These are phyloP conservation scores for Pterocles burchelli DNA, from an alignment of 2,113 vertebrate genomes.

Conservation along the genomic window DNA sequence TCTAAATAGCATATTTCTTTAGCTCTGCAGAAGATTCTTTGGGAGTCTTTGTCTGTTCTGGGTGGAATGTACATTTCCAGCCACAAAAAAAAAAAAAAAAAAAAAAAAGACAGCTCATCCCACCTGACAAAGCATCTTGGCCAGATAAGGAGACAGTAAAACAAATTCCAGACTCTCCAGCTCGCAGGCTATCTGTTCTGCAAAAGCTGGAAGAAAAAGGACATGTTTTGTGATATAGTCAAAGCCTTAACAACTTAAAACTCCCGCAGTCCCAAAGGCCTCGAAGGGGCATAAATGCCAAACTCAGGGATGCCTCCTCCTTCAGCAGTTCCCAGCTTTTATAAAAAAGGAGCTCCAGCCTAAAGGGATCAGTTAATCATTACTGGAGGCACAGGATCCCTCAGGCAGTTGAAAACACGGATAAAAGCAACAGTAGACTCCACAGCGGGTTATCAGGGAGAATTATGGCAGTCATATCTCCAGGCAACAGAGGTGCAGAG, in stretches of 20 bases:
- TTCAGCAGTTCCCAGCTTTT: background rate
- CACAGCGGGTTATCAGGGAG: background rate
- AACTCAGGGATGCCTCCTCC: background rate
- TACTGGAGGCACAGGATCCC: background rate
- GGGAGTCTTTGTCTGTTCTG: background rate
- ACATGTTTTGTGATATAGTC: background rate
- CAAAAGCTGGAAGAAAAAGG: background rate
- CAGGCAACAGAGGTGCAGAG: background rate
- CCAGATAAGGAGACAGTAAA: constrained; percentile 8
- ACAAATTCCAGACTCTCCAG: background rate
- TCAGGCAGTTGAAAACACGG: background rate
- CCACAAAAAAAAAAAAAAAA: background rate
- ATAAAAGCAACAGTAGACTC: background rate
- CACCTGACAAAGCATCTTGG: background rate
- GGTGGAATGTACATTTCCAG: background rate
- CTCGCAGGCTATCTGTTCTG: background rate
- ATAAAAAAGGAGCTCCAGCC: background rate
- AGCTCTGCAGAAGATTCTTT: background rate
- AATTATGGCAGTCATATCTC: background rate
- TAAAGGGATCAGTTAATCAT: background rate
- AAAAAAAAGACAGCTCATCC: background rate
- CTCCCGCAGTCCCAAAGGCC: background rate
- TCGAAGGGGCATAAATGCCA: background rate
- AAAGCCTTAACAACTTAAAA: background rate
- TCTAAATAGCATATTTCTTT: background rate